These are phyloP conservation scores for Bergia puertoricense DNA, from an alignment of 92 coral and sea anemone species.

Conservation along the genomic window DNA sequence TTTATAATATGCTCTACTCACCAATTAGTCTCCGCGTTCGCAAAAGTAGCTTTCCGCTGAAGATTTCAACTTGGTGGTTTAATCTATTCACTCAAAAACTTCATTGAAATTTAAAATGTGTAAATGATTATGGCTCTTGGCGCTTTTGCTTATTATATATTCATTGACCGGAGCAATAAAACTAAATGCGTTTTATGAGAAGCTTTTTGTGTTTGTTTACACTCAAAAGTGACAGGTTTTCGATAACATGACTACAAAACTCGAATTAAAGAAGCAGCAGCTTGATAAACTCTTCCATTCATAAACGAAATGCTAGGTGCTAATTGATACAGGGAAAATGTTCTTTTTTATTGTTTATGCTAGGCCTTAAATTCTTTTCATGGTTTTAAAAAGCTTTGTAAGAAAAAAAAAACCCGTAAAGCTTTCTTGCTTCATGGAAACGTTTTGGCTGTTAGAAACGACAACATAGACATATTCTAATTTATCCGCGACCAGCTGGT, in stretches of 20 bases:
- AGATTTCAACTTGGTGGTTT: neutral
- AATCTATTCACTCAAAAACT: neutral
- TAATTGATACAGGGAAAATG: too few relatives aligned
- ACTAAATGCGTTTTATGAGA: neutral
- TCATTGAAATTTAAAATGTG: too few relatives aligned
- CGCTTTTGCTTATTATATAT: too few relatives aligned
- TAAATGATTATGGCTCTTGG: neutral
- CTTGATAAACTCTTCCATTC: neutral
- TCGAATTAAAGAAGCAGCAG: neutral
- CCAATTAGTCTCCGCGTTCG: neutral
- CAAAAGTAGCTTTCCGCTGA: neutral
- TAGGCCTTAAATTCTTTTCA: too few relatives aligned
- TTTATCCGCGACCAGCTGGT: neutral
- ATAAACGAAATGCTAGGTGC: neutral
- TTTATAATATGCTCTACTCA: neutral
- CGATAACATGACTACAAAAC: neutral
- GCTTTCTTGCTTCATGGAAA: too few relatives aligned
- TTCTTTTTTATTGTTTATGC: neutral
- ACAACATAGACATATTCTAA: neutral
- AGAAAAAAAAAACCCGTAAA: too few relatives aligned
- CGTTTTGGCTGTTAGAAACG: neutral
- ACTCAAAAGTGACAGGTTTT: neutral
- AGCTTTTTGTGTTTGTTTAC: neutral
- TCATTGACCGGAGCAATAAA: neutral
- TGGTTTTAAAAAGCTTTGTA: too few relatives aligned